A percentile compares a stretch with the other conserved stretches of the same genome.
phyloP scores from a whole-genome alignment of 2,888 invertebrate species.

The Torymus auratus region DNA sequence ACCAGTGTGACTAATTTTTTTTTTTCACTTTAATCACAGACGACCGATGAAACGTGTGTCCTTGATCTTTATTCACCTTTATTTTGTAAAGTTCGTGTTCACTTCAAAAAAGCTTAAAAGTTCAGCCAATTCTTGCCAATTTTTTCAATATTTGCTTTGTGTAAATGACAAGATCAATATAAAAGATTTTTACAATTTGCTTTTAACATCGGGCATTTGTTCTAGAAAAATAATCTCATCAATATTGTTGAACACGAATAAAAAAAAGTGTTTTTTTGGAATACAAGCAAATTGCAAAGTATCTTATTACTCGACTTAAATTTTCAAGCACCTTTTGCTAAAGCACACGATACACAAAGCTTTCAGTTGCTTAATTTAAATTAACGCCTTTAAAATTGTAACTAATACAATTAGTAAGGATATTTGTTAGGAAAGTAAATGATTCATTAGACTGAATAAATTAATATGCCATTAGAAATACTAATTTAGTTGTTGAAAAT shows the following conservation, averaged over 20 bases:
- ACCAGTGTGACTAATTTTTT: conserved; percentile 16
- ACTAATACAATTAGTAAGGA: too few relatives aligned
- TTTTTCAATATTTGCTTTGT: conserved; percentile 3
- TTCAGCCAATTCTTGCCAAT: not conserved
- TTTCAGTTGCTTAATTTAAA: conserved; percentile 30
- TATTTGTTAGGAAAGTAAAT: not conserved
- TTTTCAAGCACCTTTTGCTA: conserved; percentile 55
- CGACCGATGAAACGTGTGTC: not conserved
- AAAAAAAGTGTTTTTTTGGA: not conserved
- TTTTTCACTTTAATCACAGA: not conserved
- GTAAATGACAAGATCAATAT: not conserved
- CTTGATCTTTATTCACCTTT: not conserved
- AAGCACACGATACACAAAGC: conserved; percentile 51
- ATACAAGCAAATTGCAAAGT: conserved; percentile 10
- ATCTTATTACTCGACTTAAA: not conserved
- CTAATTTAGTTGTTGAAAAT: not conserved
- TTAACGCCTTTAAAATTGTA: conserved; percentile 15
- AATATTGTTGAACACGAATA: too few relatives aligned
- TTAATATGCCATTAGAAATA: not conserved
- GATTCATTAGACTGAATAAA: conserved; percentile 2
- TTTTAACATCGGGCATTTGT: too few relatives aligned
- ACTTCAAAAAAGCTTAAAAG: not conserved
- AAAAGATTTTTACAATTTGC: too few relatives aligned
- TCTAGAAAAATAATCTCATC: too few relatives aligned
- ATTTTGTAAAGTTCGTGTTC: conserved; percentile 4